Evolutionary conservation across 2,113 vertebrate species (phyloP), one percentile per base, ranked within the genome.

Genomic region (Chlamydotis undulata): DNA sequence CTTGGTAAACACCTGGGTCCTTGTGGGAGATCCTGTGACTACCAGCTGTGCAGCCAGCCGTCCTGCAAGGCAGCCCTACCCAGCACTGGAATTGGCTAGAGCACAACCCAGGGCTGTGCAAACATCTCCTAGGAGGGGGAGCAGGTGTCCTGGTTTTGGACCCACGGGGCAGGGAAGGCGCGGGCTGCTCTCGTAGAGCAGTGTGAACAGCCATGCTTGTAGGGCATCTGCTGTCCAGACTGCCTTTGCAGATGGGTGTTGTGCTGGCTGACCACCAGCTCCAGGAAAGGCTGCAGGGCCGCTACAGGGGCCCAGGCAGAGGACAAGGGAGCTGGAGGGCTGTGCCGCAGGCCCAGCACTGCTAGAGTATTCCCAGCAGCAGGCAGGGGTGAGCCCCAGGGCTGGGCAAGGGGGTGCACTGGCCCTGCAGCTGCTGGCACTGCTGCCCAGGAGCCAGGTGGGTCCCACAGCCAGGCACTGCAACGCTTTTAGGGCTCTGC

Each of bases 151-250:
- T 43, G 41, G 41, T 43, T 43, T 43, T 43, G 21, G 53, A 19
- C 23, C 7, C 1, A 2, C 1, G 15, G 37, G 23, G 43, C 28
- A 8, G 26, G 41, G 53, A 29, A 26, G 37, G 26, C 2, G 1
- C 0, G 2, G 25, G 45, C 52, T 19, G 29, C 52, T 21, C 57
- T 61, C 3, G 1, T 21, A 9, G 43, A 53, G 63, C 0, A 0
- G 6, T 3, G 28, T 4, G 18, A 33, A 39, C 0, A 0, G 17
- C 65, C 1, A 1, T 4, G 24, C n/a, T 12, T 3, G 5, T 4
- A 16, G 60, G 50, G 29, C 35, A 35, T 12, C 28, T 14, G 1
- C 65, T 25, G 24, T 6, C 29, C 37, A 45, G 47, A 28, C 28
- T 15, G 14, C 92, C 43, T 64, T n/a, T 0, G 0, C 29, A 12